Percentiles rank a stretch among this genome's conserved stretches.
Evolutionary conservation across 2,797 vertebrate species (phyloP).

Genomic region (Vultur gryphus): DNA sequence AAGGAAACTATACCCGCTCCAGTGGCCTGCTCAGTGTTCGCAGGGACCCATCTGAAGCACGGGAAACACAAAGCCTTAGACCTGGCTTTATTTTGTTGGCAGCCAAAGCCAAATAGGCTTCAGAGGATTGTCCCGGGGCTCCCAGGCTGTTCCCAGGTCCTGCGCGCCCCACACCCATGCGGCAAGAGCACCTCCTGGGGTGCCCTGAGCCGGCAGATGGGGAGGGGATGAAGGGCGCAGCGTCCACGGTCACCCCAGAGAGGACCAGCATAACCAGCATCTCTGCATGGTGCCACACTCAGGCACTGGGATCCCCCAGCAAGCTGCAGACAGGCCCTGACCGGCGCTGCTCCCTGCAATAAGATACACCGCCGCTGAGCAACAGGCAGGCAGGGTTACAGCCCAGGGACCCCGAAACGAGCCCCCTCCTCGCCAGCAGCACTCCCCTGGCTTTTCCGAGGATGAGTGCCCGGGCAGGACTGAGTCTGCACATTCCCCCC

Average conservation of each 20-base stretch:
- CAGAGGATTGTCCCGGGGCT: neutral
- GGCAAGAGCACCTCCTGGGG: neutral
- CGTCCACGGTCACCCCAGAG: neutral
- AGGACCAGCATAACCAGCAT: neutral
- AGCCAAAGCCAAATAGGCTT: neutral
- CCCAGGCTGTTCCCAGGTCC: neutral
- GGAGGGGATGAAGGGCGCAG: neutral
- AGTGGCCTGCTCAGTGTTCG: neutral
- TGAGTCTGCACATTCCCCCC: neutral
- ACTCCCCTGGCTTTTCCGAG: neutral
- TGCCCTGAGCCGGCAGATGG: neutral
- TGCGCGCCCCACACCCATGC: rapidly evolving
- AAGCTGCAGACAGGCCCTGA: neutral
- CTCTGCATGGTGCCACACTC: neutral
- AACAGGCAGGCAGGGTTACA: neutral
- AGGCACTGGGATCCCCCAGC: neutral
- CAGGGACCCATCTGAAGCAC: neutral
- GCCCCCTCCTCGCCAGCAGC: neutral
- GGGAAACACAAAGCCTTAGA: neutral
- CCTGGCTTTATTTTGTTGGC: neutral
- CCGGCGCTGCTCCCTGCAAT: neutral
- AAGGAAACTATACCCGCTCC: neutral
- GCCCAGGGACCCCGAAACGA: neutral
- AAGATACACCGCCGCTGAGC: neutral
- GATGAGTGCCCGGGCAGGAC: rapidly evolving